Evolutionary conservation across 2,888 invertebrate species (phyloP), one percentile per base, ranked within the genome.

Genomic region (Drosophila sordidapex): DNA sequence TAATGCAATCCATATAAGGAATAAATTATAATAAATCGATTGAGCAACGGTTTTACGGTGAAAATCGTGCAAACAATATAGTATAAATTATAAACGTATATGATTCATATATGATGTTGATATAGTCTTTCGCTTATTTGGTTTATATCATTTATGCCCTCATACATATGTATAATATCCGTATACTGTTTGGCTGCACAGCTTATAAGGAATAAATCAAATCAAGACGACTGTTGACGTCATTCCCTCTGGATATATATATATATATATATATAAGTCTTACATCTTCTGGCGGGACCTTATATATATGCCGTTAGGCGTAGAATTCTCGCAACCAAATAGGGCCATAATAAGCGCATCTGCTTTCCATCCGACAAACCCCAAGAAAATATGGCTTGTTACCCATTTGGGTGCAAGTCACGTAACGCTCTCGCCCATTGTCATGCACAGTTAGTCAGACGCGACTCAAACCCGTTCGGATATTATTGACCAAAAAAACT

Each of bases 381-480:
- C 46, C 60, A 29, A 36, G 51, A 62, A 68, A 65, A 76, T 80
- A 64, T 75, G 80, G 70, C 25, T 38, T 46, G 46, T 8, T 46
- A 4, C 46, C 46, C 25, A 46, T 46, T 46, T 25, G 27, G 52
- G 13, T 89, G 74, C 90, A 52, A 63, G 83, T 83, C 85, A 90
- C 85, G 90, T 90, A 85, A 84, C 70, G 51, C 67, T 66, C 60
- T 65, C 29, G 13, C 63, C 75, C 81, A 81, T 83, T 90, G 79
- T 69, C 81, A 89, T 81, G 83, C 86, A 86, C 90, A 85, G 83
- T 85, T 80, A 89, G 83, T 85, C 83, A 81, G 76, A 69, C 67
- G 53, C 49, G 61, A 65, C 53, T 40, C 40, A 35, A 54, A 25
- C 59, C 57, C 27, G 46, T 35, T 43, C 67, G 40, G n/a, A 38